Evolutionary conservation across 2,888 invertebrate species (phyloP).

Genomic region (Pardosa pseudoannulata): DNA sequence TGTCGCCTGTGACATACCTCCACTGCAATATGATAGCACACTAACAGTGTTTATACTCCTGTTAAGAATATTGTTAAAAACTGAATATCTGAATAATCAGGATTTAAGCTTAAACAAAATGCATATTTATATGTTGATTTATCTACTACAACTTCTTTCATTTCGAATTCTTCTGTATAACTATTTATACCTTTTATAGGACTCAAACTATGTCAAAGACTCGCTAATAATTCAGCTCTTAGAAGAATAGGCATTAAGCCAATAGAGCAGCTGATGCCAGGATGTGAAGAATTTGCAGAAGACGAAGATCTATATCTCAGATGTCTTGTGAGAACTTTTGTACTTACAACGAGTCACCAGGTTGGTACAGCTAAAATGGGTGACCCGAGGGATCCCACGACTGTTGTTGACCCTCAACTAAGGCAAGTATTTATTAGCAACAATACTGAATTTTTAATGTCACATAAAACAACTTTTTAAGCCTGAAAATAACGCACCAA

Average conservation of each 20-base stretch:
- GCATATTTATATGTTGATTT: no score
- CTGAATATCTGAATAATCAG: no score
- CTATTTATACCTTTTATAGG: background rate
- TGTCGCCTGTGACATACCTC: no score
- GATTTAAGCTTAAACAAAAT: no score
- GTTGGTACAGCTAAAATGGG: constrained; percentile 20
- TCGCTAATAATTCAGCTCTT: background rate
- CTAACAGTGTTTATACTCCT: no score
- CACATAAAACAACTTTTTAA: no score
- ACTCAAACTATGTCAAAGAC: background rate
- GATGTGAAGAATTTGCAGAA: background rate
- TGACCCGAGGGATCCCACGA: background rate
- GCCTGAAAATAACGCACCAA: no score
- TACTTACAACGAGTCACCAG: background rate
- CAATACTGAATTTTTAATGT: no score
- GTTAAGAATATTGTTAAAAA: no score
- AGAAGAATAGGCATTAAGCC: background rate
- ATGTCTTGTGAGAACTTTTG: background rate
- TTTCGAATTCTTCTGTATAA: background rate
- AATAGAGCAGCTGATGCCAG: background rate
- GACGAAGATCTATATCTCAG: constrained; percentile 14
- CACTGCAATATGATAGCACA: no score
- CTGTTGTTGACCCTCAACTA: constrained; percentile 8
- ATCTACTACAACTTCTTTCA: no score
- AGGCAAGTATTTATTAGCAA: constrained; percentile 1